Evolutionary conservation across 2,113 vertebrate species (phyloP), one percentile per base, ranked within the genome.

Genomic region (Drymodes brunneopygia): DNA sequence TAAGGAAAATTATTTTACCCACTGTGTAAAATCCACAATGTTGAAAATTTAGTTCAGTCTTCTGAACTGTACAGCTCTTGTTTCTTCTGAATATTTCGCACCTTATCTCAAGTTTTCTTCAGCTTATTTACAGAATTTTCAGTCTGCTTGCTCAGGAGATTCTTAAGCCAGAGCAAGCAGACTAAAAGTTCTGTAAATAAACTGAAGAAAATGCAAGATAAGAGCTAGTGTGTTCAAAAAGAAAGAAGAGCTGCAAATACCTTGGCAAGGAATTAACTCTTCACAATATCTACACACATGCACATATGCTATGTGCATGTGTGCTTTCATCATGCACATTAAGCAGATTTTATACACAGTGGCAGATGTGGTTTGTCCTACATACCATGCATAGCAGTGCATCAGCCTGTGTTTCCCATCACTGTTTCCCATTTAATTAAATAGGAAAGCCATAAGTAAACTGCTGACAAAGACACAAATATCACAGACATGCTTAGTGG

Each of bases 141-240:
- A 93, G 83, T 72, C 66, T 95, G 96, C 96, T 97, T 96, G 77
- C 93, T 96, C 94, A 96, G 93, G 93, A 96, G 83, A 95, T 95
- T 95, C 66, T 96, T 94, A 93, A 96, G 86, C 78, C 86, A 87
- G 80, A 84, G 82, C 45, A 95, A 88, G 88, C 82, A 90, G 80
- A 53, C 80, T 80, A 70, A 94, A 96, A 95, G 62, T 66, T 94
- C 94, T 61, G 82, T 78, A 95, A 96, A 96, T 83, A 95, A 83
- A 82, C 38, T 25, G 84, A 89, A 89, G 51, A 96, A 94, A 95
- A 93, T 79, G 73, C 84, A 95, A 96, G 90, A 94, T 92, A 96
- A 95, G 80, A 73, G 61, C 36, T 62, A 80, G 66, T 29, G 36
- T 81, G 36, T 58, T 94, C 71, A 91, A 82, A 95, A 92, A 85